A percentile compares a stretch with the other conserved stretches of the same genome.
These are phyloP conservation scores for Drosophila acutilabella DNA, from an alignment of 2,888 invertebrate species.

Conservation along the genomic window DNA sequence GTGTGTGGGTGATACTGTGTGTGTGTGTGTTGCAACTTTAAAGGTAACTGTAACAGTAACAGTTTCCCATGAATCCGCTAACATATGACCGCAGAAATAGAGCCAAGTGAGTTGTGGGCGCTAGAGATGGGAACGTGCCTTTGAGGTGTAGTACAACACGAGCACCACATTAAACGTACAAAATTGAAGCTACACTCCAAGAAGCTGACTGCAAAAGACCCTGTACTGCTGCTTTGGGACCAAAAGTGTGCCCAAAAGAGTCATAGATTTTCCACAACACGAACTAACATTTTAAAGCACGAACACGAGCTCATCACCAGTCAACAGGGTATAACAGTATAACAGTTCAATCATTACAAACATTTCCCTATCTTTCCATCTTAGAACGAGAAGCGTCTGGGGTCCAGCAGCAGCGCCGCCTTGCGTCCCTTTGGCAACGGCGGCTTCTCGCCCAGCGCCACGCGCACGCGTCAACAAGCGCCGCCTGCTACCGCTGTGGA, in stretches of 20 bases:
- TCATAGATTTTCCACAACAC: too few species aligned
- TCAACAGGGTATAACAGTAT: too few species aligned
- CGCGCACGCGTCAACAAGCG: constrained; percentile 69
- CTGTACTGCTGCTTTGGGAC: too few species aligned
- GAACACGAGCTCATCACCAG: too few species aligned
- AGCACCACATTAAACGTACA: too few species aligned
- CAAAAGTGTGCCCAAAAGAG: too few species aligned
- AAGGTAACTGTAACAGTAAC: constrained; percentile 76
- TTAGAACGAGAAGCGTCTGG: constrained; percentile 71
- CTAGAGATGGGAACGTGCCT: too few species aligned
- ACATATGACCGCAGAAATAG: constrained; percentile 64
- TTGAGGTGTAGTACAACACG: too few species aligned
- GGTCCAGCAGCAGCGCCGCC: constrained; percentile 53
- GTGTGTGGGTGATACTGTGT: constrained; percentile 8
- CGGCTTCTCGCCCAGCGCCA: constrained; percentile 72
- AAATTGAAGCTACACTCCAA: too few species aligned
- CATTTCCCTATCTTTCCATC: not conserved
- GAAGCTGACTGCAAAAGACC: too few species aligned
- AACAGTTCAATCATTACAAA: not conserved
- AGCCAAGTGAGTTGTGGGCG: not conserved
- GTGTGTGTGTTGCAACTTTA: constrained; percentile 59
- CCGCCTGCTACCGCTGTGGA: constrained; percentile 21
- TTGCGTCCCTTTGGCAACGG: constrained; percentile 71
- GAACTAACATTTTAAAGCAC: too few species aligned
- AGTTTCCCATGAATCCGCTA: constrained; percentile 75